Conservation (phyloP, 2,888 invertebrate genomes). For the Melolontha melolontha region DNA sequence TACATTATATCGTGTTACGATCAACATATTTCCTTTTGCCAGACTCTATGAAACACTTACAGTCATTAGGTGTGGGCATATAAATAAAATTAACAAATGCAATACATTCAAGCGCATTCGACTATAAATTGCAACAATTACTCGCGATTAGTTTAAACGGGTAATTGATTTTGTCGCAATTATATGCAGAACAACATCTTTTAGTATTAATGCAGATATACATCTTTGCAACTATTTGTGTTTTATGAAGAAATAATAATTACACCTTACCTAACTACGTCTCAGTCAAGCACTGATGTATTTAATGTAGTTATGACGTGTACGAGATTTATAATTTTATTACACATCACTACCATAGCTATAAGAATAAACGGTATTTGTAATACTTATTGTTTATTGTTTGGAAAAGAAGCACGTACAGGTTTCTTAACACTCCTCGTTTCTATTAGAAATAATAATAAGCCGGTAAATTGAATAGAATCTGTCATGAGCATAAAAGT, state of each 20-base stretch:
- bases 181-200: constrained; percentile 14
- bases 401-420: neutral
- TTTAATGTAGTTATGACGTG: constrained; percentile 16
- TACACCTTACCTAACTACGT: constrained; percentile 7
- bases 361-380: constrained; percentile 21
- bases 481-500: constrained; percentile 13
- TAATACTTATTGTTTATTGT: constrained; percentile 7
- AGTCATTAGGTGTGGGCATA: constrained; percentile 8
- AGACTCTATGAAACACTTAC: constrained; percentile 8
- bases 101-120: neutral
- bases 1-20: constrained; percentile 18
- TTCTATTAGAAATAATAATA: constrained; percentile 25
- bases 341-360: constrained; percentile 11
- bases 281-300: constrained; percentile 2
- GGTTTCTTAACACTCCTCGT: too few species aligned
- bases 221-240: constrained; percentile 13
- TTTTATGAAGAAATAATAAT: constrained; percentile 32
- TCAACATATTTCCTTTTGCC: constrained; percentile 9
- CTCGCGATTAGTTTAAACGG: constrained; percentile 21
- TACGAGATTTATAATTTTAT: constrained; percentile 29
- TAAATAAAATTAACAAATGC: constrained; percentile 23
- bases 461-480: constrained; percentile 29
- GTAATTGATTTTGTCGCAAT: constrained; percentile 27
- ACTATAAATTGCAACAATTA: constrained; percentile 27
- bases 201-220: neutral